Conservation (phyloP, 1,140 invertebrate genomes). For the Ceratina calcarata region DNA sequence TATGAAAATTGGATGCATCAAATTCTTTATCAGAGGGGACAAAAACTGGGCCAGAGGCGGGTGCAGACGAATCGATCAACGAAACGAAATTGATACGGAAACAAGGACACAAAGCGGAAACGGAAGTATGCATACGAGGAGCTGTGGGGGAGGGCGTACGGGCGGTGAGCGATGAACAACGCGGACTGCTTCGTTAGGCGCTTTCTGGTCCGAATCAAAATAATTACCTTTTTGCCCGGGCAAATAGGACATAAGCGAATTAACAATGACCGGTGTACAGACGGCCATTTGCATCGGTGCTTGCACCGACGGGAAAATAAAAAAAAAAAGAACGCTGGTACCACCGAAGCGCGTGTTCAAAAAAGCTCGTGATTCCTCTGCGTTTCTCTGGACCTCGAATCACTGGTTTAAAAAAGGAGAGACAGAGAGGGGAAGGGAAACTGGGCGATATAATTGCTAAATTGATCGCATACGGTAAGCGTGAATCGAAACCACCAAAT, state of each 20-base stretch:
- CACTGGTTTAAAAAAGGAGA: no score
- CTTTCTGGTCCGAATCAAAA: slow-evolving; percentile 63
- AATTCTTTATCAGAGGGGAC: no score
- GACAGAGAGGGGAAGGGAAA: neutral
- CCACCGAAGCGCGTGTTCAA: slow-evolving; percentile 6
- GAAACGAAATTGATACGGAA: slow-evolving; percentile 14
- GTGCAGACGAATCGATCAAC: neutral
- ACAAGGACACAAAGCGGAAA: slow-evolving; percentile 14
- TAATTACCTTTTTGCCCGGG: slow-evolving; percentile 62
- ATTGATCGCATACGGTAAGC: slow-evolving; percentile 6
- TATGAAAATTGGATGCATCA: no score
- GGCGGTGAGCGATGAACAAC: neutral
- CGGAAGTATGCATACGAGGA: slow-evolving; percentile 19
- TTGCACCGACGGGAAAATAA: neutral
- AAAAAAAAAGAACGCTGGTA: neutral
- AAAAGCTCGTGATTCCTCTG: slow-evolving; percentile 22
- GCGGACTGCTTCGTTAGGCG: slow-evolving; percentile 62
- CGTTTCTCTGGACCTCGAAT: neutral
- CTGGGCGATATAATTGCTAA: slow-evolving; percentile 32
- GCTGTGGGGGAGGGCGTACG: neutral
- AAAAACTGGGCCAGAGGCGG: neutral
- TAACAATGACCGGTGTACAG: slow-evolving; percentile 38
- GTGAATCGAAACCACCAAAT: neutral
- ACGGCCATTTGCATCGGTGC: slow-evolving; percentile 44
- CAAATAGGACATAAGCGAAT: slow-evolving; percentile 58